Conservation (phyloP, 2,797 vertebrate genomes). For the Rhynchotus rufescens region DNA sequence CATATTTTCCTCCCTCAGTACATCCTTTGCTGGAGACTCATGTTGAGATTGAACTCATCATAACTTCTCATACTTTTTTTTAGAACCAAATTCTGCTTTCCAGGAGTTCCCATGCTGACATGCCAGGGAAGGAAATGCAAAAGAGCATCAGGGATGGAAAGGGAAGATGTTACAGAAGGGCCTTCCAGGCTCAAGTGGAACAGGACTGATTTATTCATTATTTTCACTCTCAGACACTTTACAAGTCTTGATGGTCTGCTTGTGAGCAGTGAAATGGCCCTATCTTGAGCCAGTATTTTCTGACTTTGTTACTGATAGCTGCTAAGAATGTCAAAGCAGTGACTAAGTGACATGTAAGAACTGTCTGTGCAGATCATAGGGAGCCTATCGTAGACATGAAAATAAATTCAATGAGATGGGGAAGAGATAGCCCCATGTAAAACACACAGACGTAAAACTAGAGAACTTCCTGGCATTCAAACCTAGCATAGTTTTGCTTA, state of each 20-base stretch:
- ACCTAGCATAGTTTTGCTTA: neutral
- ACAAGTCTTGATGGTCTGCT: neutral
- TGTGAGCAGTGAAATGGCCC: neutral
- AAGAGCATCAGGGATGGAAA: neutral
- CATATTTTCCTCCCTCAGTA: neutral
- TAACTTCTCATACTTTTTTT: neutral
- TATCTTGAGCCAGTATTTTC: neutral
- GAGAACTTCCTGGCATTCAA: neutral
- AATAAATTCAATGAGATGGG: neutral
- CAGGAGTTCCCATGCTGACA: neutral
- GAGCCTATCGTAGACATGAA: neutral
- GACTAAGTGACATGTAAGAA: neutral
- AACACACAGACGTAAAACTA: neutral
- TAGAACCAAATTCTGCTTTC: neutral
- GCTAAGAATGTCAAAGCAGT: neutral
- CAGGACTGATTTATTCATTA: fast-evolving
- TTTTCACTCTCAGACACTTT: neutral
- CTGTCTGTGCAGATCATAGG: neutral
- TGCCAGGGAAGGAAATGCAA: neutral
- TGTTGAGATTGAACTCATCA: neutral
- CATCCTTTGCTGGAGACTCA: neutral
- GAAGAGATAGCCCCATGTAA: neutral
- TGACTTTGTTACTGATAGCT: neutral
- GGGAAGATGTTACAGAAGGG: neutral
- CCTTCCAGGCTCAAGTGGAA: neutral